phyloP scores from a whole-genome alignment of 2,797 vertebrate genomes.

The Halcyon chelicuti region DNA sequence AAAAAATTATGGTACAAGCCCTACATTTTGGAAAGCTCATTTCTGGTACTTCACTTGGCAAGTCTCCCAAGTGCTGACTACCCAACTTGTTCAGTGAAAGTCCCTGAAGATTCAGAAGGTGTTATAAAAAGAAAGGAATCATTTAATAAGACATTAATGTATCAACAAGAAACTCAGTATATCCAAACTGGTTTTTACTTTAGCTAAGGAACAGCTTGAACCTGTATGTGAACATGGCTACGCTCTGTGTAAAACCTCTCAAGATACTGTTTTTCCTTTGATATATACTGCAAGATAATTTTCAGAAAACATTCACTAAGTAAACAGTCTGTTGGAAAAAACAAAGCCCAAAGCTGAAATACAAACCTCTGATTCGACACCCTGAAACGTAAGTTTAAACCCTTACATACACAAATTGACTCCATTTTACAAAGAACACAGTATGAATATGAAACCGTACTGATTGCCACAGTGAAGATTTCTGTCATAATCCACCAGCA shows the following conservation, averaged over 20 bases:
- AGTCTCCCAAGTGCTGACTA: no score
- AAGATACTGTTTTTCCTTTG: not conserved
- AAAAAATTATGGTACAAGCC: not conserved
- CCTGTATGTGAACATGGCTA: not conserved
- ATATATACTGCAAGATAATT: not conserved
- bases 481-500: not conserved
- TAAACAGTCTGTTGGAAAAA: not conserved
- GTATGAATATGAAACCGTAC: not conserved
- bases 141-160: not conserved
- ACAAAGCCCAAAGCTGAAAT: not conserved
- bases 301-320: not conserved
- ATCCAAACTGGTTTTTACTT: not conserved
- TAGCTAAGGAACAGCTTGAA: not conserved
- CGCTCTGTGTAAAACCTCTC: not conserved
- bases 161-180: not conserved
- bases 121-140: not conserved
- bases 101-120: not conserved
- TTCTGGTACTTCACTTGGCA: not conserved
- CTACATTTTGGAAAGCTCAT: not conserved
- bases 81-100: not conserved
- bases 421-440: not conserved
- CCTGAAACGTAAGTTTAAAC: not conserved
- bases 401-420: not conserved
- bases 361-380: not conserved
- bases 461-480: not conserved